Base-by-base conservation (phyloP, 2,113 vertebrate species). In the Scolopax mira region DNA sequence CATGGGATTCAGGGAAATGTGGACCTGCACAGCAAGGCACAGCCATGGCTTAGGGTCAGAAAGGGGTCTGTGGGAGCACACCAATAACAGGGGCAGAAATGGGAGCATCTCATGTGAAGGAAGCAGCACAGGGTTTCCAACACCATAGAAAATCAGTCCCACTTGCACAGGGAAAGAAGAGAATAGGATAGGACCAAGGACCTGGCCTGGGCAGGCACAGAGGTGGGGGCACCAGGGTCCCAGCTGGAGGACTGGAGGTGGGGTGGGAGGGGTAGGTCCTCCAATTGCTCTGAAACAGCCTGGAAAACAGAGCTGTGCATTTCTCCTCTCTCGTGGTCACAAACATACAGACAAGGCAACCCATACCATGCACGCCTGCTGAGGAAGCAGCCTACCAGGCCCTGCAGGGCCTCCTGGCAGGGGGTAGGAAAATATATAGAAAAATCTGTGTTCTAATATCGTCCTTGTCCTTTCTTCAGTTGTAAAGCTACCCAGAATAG, bases 321-420 rank as follows among this genome's bases (percentile, higher is more conserved):
- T 74, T 54, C 37, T 65, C 21, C 54, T 4, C 1, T 17, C 46
- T 39, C 4, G 0, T 18, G 18, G 52, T 46, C 66, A 55, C 48
- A 88, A 79, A 7, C 44, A 13, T 1, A 9, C 13, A 48, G 39
- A 60, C 30, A 35, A 48, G 52, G 30, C 51, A 65, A 4, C 31
- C 39, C 0, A 0, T 11, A 2, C 37, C 21, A 57, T 0, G 0
- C 19, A 2, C 0, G 0, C 37, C 58, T 70, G 42, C 88, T 67
- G 67, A 51, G 73, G 60, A 74, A 55, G 35, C 44, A 67, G 65
- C 14, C 3, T 7, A 3, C 60, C 35, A 8, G 14, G 18, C 14
- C 58, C 42, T 67, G 42, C 0, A 0, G 52, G 52, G 25, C n/a
- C 15, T 74, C 48, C 61, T 64, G 25, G 55, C 54, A 89, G 72